phyloP scores from a whole-genome alignment of 2,113 vertebrate species.

The Festucalex cinctus region DNA sequence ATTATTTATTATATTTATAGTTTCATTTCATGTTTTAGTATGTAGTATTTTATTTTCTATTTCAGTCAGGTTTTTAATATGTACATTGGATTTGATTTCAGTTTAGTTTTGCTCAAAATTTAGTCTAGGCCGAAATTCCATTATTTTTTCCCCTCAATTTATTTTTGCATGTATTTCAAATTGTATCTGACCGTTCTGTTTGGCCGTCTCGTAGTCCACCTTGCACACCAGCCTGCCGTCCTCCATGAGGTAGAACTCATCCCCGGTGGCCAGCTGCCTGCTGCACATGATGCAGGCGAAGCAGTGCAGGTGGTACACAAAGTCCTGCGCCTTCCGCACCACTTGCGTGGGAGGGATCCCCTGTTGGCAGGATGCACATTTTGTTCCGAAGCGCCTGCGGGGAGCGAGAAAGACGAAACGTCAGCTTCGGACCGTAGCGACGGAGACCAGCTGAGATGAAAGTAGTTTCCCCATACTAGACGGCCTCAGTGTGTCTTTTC shows the following conservation, averaged over 20 bases:
- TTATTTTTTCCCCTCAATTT: no score
- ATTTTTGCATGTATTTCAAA: no score
- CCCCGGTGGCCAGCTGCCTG: constrained; percentile 93
- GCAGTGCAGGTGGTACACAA: constrained; percentile 98
- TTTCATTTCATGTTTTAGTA: no score
- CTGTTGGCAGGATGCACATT: constrained; percentile 98
- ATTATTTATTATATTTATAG: no score
- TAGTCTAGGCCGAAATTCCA: no score
- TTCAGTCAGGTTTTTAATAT: no score
- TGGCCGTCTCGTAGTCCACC: constrained; percentile 97
- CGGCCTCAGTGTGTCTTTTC: constrained; percentile 22
- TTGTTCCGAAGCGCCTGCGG: constrained; percentile 93
- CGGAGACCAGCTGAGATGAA: constrained; percentile 34
- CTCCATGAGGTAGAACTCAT: constrained; percentile 99
- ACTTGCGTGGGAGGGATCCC: constrained; percentile 98
- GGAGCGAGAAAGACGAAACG: constrained; percentile 8
- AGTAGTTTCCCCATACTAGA: constrained; percentile 32
- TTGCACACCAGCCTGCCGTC: constrained; percentile 97
- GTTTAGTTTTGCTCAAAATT: no score
- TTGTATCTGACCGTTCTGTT: constrained; percentile 86
- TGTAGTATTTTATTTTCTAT: no score
- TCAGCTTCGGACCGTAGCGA: constrained; percentile 13
- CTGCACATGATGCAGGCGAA: constrained; percentile 98
- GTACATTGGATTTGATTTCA: no score
- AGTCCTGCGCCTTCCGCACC: constrained; percentile 97